Evolutionary conservation across 2,113 vertebrate species (phyloP), one percentile per base, ranked within the genome.

Genomic region (Crotalus horridus): DNA sequence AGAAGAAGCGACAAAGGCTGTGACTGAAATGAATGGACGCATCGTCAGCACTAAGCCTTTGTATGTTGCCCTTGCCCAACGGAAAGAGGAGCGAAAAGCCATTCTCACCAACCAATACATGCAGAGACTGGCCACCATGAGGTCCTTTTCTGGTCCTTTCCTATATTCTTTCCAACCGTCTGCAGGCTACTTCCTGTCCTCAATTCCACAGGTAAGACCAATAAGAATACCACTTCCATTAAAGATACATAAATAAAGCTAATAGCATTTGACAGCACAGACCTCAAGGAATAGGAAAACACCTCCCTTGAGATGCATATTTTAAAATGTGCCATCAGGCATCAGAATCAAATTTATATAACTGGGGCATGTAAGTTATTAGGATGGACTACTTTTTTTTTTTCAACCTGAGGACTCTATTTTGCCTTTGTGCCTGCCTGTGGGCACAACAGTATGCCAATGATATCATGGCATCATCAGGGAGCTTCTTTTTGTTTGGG

Each of bases 61-160:
- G 69, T 99, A 99, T 0, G 99, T 99, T 0, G 99, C 99, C 0
- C 97, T 99, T 11, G 99, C 99, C 10, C 99, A 99, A 94, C 98
- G 99, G 90, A 99, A 99, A 91, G 99, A 99, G 96, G 99, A 99
- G 94, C 97, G 99, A 23, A 99, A 99, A 96, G 99, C 99, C 1
- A 99, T 99, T 94, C 97, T 99, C 64, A 99, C 99, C 95, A 99
- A 99, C 95, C 99, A 99, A 96, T 99, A 99, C 97, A 98, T 99
- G 98, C 98, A 99, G 97, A 98, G 98, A 89, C 86, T 99, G 9
- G 98, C 99, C 26, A 98, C 97, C 15, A 92, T 99, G 96, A 97
- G 98, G 89, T 96, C 98, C 87, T 97, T 99, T 95, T 97, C 98
- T 0, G 97, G 97, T 46, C 98, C 98, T 0, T 86, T 99, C 46